Evolutionary conservation across 2,888 invertebrate genomes (phyloP).

Genomic region (Acronicta psi): DNA sequence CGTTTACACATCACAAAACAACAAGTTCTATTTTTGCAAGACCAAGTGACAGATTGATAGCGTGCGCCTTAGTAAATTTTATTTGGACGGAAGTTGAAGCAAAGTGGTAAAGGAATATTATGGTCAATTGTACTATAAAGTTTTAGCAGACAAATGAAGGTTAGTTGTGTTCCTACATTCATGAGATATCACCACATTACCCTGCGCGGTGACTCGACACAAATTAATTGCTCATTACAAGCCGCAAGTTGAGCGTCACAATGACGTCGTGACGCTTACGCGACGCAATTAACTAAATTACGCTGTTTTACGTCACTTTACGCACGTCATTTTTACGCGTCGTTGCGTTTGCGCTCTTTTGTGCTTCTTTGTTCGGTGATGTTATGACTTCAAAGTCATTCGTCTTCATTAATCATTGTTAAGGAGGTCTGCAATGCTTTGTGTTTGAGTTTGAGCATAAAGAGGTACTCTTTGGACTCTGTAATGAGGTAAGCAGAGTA

Average conservation of each 20-base stretch:
- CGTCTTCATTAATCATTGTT: slow-evolving; percentile 54
- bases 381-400: slow-evolving; percentile 46
- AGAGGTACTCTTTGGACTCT: slow-evolving; percentile 19
- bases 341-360: slow-evolving; percentile 34
- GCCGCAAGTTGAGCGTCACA: slow-evolving; percentile 22
- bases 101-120: no score
- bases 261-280: slow-evolving; percentile 17
- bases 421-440: slow-evolving; percentile 24
- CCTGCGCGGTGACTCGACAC: slow-evolving; percentile 34
- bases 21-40: no score
- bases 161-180: slow-evolving; percentile 3
- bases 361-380: slow-evolving; percentile 39
- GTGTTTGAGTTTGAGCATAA: slow-evolving; percentile 22
- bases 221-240: slow-evolving; percentile 46
- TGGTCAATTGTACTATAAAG: background rate
- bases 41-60: no score
- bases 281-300: slow-evolving; percentile 41
- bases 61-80: no score
- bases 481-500: slow-evolving; percentile 20
- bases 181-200: slow-evolving; percentile 37
- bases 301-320: slow-evolving; percentile 32
- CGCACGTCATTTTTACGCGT: slow-evolving; percentile 42
- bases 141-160: background rate
- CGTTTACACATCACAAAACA: no score
- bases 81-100: no score